Evolutionary conservation across 2,797 vertebrate genomes (phyloP).

Genomic region (Thunnus albacares): DNA sequence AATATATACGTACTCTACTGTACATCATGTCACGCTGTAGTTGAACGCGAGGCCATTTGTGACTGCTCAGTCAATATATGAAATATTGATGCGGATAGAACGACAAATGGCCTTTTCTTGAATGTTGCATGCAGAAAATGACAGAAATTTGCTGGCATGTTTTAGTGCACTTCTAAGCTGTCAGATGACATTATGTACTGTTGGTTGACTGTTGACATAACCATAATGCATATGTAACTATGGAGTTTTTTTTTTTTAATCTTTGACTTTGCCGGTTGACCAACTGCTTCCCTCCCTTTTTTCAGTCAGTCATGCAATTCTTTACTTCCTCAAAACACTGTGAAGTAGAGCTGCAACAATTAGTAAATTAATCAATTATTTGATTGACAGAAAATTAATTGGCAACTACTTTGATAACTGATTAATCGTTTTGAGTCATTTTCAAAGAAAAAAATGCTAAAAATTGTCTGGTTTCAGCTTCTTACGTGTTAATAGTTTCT

Average conservation of each 20-base stretch:
- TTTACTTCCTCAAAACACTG: conserved; percentile 1
- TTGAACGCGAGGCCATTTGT: conserved; percentile 43
- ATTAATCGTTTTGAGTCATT: too few species aligned
- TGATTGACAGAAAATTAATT: too few species aligned
- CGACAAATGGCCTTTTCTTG: conserved; percentile 67
- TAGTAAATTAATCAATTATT: too few species aligned
- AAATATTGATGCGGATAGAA: conserved; percentile 74
- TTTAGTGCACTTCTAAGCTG: conserved; percentile 57
- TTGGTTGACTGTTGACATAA: conserved; percentile 44
- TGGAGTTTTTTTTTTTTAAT: background rate
- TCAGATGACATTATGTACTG: conserved; percentile 53
- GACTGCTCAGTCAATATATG: conserved; percentile 52
- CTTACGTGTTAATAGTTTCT: too few species aligned
- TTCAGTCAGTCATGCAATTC: background rate
- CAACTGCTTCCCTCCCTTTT: background rate
- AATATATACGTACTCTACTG: conserved; percentile 12
- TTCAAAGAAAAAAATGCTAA: too few species aligned
- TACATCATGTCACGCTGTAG: conserved; percentile 14
- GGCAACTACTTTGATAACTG: too few species aligned
- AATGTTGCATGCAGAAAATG: conserved; percentile 74
- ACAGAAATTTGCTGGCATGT: conserved; percentile 54
- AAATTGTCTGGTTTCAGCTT: too few species aligned
- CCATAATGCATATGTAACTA: background rate
- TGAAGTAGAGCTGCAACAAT: background rate
- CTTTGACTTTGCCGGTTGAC: background rate